Evolutionary conservation across 2,797 vertebrate species (phyloP).

Genomic region (Mormyrus hasselquistii): DNA sequence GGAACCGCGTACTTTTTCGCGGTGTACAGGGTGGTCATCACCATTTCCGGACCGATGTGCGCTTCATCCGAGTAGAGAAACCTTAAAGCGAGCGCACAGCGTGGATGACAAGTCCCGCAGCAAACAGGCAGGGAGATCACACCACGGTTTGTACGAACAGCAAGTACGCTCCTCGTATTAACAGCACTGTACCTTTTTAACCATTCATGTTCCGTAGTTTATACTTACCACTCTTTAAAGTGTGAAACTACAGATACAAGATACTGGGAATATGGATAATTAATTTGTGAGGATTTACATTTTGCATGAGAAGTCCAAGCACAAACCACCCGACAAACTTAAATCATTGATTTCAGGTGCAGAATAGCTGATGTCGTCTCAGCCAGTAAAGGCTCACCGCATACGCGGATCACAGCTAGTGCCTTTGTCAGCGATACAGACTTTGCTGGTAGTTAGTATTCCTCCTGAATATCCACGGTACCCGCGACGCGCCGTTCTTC

Average conservation of each 20-base stretch:
- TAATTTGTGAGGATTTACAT: not conserved
- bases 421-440: not conserved
- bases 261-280: not conserved
- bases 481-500: not conserved
- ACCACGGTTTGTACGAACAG: not conserved
- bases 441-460: not conserved
- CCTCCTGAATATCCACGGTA: not conserved
- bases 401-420: not conserved
- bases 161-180: not conserved
- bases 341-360: not conserved
- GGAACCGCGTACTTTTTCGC: conserved; percentile 97
- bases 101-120: not conserved
- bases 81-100: conserved; percentile 44
- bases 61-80: conserved; percentile 97
- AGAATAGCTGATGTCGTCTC: not conserved
- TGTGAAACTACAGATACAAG: not conserved
- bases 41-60: conserved; percentile 94
- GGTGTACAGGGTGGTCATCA: conserved; percentile 97
- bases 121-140: not conserved
- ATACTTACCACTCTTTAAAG: not conserved
- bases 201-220: not conserved
- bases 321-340: not conserved
- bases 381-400: not conserved
- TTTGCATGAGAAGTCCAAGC: not conserved
- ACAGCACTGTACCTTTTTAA: not conserved